Percentiles rank a stretch among this genome's conserved stretches.
Evolutionary conservation across 2,888 invertebrate species (phyloP).

Genomic region (Cactoblastis cactorum): DNA sequence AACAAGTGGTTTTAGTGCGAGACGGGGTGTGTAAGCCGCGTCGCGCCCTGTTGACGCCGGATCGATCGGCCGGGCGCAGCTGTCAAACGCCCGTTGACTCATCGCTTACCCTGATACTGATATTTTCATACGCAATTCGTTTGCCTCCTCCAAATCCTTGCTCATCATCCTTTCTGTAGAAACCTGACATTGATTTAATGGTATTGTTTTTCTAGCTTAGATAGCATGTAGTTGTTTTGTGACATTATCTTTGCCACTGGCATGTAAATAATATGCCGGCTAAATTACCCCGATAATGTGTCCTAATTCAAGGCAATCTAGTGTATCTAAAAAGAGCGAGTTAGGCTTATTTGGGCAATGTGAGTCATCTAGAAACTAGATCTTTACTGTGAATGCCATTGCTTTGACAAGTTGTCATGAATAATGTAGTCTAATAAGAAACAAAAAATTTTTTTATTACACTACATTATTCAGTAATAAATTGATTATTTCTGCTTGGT

Average conservation of each 20-base stretch:
- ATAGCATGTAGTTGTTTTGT: constrained; percentile 14
- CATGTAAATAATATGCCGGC: constrained; percentile 27
- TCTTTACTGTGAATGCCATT: constrained; percentile 15
- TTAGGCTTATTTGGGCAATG: constrained; percentile 28
- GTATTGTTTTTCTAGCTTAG: constrained; percentile 18
- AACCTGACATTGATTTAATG: constrained; percentile 30
- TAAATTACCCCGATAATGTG: constrained; percentile 13
- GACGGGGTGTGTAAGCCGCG: constrained; percentile 32
- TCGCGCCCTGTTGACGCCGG: constrained; percentile 55
- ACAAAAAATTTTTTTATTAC: too few species aligned
- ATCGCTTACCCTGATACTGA: constrained; percentile 57
- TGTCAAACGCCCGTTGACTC: constrained; percentile 75
- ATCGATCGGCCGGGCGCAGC: constrained; percentile 76
- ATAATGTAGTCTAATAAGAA: too few species aligned
- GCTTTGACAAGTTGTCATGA: not conserved
- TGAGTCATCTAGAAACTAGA: constrained; percentile 29
- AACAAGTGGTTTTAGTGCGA: constrained; percentile 45
- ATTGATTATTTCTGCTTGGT: too few species aligned
- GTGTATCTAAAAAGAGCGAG: constrained; percentile 23
- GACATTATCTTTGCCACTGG: constrained; percentile 12
- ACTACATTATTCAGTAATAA: too few species aligned
- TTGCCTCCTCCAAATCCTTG: constrained; percentile 41
- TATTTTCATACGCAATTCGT: constrained; percentile 62
- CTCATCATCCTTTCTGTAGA: constrained; percentile 28
- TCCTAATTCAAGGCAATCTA: constrained; percentile 30